Evolutionary conservation across 2,888 invertebrate species (phyloP).

Genomic region (Brachyopa scutellaris): DNA sequence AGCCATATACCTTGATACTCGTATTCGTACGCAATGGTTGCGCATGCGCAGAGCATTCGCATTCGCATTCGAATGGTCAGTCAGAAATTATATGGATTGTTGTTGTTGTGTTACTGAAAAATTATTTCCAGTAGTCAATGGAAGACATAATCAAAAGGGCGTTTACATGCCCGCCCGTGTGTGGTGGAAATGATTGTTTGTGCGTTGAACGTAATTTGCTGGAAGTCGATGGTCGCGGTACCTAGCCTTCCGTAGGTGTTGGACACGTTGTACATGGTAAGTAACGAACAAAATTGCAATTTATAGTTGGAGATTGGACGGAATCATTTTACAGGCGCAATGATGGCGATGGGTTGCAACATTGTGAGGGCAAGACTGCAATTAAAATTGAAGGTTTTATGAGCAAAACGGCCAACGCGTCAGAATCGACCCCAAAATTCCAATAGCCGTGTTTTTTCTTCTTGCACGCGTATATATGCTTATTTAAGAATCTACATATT

Average conservation of each 20-base stretch:
- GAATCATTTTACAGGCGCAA: conserved; percentile 16
- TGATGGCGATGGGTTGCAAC: conserved; percentile 7
- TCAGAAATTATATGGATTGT: no score
- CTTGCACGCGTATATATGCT: no score
- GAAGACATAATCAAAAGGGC: conserved; percentile 68
- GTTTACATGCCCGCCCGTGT: conserved; percentile 67
- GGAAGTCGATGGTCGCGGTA: conserved; percentile 46
- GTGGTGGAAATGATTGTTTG: conserved; percentile 60
- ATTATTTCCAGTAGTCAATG: conserved; percentile 67
- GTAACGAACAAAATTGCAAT: conserved; percentile 53
- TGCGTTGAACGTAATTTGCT: conserved; percentile 54
- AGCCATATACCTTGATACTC: conserved; percentile 66
- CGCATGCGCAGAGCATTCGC: no score
- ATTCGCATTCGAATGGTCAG: no score
- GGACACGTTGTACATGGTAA: conserved; percentile 62
- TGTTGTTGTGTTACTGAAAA: no score
- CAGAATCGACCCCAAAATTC: no score
- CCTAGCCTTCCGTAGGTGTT: conserved; percentile 60
- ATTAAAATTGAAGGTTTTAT: conserved; percentile 63
- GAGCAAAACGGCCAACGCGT: neutral
- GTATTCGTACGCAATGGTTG: conserved; percentile 34
- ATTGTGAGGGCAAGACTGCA: conserved; percentile 38
- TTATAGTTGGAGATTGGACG: conserved; percentile 48
- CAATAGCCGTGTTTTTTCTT: no score
- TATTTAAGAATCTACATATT: no score